Evolutionary conservation across 2,888 invertebrate genomes (phyloP), one percentile per base, ranked within the genome.

Genomic region (Pterobdella sp.): DNA sequence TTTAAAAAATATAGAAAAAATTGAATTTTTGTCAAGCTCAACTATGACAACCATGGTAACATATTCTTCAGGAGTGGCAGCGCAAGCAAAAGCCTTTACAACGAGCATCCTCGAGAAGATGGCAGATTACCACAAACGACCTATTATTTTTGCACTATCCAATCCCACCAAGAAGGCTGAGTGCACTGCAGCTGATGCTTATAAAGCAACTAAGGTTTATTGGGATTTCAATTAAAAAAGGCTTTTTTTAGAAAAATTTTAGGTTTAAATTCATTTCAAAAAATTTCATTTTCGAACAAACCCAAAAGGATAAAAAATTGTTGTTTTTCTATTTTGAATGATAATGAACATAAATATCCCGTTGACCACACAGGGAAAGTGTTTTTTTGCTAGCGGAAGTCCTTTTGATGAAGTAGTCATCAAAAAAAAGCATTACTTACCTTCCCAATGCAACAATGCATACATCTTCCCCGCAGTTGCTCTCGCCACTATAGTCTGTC

Each of bases 111-210:
- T 98, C 73, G 87, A 88, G 79, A 88, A 88, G 81, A 96, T 98
- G 96, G 93, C 88, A 22, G 86, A 86, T 72, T 87, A 89, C 81
- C 93, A 94, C 85, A 88, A 90, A 32, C 87, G 87, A 73, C 98
- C 98, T 0, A 90, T 98, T 76, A 92, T 98, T 80, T 98, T 98
- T 85, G 97, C 98, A 18, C 88, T 98, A 65, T 96, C 95, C 82
- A 98, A 98, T 87, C 98, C 98, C 72, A 99, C 98, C 73, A 89
- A 89, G 84, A 96, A 96, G 86, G 95, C 98, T 0, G 98, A 98
- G 85, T 98, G 97, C 83, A 98, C 98, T 22, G 97, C 98, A 18
- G 93, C 94, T 84, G 88, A 93, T 79, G 96, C 96, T 1, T 98
- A 96, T 85, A 87, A 84, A 63, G 85, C 90, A 81, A 94, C 96